Evolutionary conservation across 2,797 vertebrate species (phyloP).

Genomic region (Anguilla anguilla): DNA sequence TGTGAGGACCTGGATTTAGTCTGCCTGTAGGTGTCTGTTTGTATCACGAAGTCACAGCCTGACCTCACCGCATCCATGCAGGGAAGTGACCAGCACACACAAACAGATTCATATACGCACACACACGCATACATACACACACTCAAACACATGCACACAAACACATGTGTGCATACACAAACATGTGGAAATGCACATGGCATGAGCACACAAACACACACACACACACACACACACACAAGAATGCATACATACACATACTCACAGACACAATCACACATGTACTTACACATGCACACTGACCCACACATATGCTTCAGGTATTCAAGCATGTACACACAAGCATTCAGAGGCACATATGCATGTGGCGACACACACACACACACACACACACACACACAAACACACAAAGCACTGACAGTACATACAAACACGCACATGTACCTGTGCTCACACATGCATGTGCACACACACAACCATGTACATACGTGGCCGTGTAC

Average conservation of each 20-base stretch:
- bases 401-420: conserved; percentile 32
- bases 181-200: conserved; percentile 3
- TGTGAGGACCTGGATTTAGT: not conserved
- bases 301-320: not conserved
- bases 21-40: conserved; percentile 18
- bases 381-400: conserved; percentile 29
- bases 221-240: not conserved
- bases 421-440: not conserved
- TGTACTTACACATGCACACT: not conserved
- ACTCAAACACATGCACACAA: not conserved
- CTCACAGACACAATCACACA: not conserved
- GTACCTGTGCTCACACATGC: conserved; percentile 18
- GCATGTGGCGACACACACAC: conserved; percentile 37
- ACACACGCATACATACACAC: not conserved
- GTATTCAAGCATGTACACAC: not conserved
- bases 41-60: conserved; percentile 21
- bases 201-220: not conserved
- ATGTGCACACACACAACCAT: conserved; percentile 32
- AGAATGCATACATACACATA: not conserved
- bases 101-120: not conserved
- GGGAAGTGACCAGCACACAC: conserved; percentile 6
- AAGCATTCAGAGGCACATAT: conserved; percentile 24
- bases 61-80: conserved; percentile 11
- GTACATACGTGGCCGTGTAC: conserved; percentile 10
- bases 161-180: not conserved